A percentile compares a stretch with the other conserved stretches of the same genome.
phyloP scores from a whole-genome alignment of 2,797 vertebrate species.

The Myoxocephalus aenaeus region DNA sequence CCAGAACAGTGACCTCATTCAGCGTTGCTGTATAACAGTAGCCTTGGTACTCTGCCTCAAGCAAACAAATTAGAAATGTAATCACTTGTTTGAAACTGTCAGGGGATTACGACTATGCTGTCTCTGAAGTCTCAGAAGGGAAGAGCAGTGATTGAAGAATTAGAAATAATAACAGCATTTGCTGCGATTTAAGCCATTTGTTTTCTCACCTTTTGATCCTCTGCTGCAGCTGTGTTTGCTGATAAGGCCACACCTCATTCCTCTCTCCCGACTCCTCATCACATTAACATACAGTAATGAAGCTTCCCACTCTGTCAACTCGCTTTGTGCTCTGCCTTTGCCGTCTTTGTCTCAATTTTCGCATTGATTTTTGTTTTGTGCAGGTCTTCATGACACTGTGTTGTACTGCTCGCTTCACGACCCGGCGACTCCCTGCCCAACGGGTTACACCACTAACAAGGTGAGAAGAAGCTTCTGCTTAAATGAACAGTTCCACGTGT shows the following conservation, averaged over 20 bases:
- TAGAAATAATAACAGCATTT: slow-evolving; percentile 52
- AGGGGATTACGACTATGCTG: slow-evolving; percentile 51
- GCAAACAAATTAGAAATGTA: slow-evolving; percentile 71
- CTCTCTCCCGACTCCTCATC: slow-evolving; percentile 10
- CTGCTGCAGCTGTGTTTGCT: slow-evolving; percentile 54
- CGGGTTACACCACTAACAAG: slow-evolving; percentile 95
- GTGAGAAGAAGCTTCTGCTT: slow-evolving; percentile 72
- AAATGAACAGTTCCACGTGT: neutral
- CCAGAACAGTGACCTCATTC: slow-evolving; percentile 50
- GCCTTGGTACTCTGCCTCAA: slow-evolving; percentile 28
- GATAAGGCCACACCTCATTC: slow-evolving; percentile 54
- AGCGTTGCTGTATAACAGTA: slow-evolving; percentile 21
- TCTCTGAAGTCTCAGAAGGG: slow-evolving; percentile 45
- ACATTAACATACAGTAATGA: slow-evolving; percentile 43
- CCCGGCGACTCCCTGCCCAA: slow-evolving; percentile 81
- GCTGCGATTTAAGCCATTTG: slow-evolving; percentile 39
- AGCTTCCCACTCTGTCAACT: slow-evolving; percentile 11
- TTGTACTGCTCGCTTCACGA: slow-evolving; percentile 94
- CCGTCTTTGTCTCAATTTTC: neutral
- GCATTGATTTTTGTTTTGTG: slow-evolving; percentile 10
- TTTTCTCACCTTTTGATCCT: slow-evolving; percentile 57
- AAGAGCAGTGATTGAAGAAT: slow-evolving; percentile 60
- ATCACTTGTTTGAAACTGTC: slow-evolving; percentile 61
- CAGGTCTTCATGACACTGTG: slow-evolving; percentile 90
- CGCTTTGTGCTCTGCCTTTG: neutral